Conservation (phyloP, 2,113 vertebrate genomes). For the Sinocyclocheilus grahami region DNA sequence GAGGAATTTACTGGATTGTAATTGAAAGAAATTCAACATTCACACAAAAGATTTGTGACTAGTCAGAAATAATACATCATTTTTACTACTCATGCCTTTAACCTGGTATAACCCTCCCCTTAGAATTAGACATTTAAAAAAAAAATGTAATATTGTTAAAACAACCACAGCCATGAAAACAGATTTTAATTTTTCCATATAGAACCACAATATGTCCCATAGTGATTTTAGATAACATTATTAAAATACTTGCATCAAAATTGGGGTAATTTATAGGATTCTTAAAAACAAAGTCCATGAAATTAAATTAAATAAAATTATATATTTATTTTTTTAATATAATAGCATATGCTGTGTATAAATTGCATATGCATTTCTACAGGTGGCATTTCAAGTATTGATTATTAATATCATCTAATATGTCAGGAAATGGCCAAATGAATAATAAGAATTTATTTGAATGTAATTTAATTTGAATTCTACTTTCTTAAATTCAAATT, state of each 20-base stretch:
- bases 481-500: background rate
- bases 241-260: no score
- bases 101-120: no score
- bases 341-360: background rate
- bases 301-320: no score
- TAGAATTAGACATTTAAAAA: background rate
- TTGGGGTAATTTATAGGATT: no score
- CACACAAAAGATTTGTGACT: background rate
- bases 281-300: no score
- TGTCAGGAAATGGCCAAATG: background rate
- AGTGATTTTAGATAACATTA: no score
- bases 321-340: no score
- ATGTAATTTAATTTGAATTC: background rate
- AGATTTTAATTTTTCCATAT: no score
- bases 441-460: background rate
- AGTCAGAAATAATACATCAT: background rate
- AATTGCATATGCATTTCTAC: background rate
- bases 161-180: no score
- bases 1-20: background rate
- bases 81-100: background rate
- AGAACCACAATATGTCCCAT: no score
- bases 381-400: background rate
- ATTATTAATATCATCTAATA: background rate
- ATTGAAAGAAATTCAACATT: background rate
- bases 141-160: no score